Evolutionary conservation across 2,888 invertebrate species (phyloP), one percentile per base, ranked within the genome.

Genomic region (Epinotia brunnichana): DNA sequence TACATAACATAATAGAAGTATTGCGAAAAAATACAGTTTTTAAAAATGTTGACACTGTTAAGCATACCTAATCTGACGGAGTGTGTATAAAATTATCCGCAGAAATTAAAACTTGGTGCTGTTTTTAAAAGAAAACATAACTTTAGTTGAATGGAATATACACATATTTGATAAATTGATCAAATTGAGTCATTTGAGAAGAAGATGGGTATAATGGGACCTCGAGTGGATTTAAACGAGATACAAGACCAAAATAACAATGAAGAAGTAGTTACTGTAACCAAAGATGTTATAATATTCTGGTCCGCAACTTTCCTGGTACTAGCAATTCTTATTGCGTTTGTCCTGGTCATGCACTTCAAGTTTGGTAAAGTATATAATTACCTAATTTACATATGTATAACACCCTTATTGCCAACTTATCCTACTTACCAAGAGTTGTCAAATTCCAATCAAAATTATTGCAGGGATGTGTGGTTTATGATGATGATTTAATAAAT

Each of bases 331-430:
- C 9, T 62, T 29, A 24, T 62, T 17, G 48, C 21, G 1, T 48
- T 24, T 17, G 15, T 41, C 48, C 48, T 62, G 62, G 21, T 62
- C n/a, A 48, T 48, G 13, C 62, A n/a, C 29, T n/a, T 48, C 17
- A 62, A 62, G 48, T 48, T 48, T 48, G 62, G 62, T 62, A 48
- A 48, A n/a, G 48, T 48, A 48, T n/a, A n/a, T 15, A 35, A 35
- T 35, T 35, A 35, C 35, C 35, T 35, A 35, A 35, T 29, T 29
- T 29, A 29, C 5, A 29, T 29, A 5, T 29, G 3, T 24, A 24
- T 24, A 24, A 2, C 3, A 2, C 24, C 2, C 24, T 24, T 24
- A 2, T 24, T 24, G 24, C 2, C 2, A 24, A 24, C 24, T 24
- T 2, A 24, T 29, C 29, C 29, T 29, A 29, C 5, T 29, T 29